Percentiles rank a stretch among this genome's conserved stretches.
These are phyloP conservation scores for Amitus sp. DNA, from an alignment of 2,888 invertebrate species.

Conservation along the genomic window DNA sequence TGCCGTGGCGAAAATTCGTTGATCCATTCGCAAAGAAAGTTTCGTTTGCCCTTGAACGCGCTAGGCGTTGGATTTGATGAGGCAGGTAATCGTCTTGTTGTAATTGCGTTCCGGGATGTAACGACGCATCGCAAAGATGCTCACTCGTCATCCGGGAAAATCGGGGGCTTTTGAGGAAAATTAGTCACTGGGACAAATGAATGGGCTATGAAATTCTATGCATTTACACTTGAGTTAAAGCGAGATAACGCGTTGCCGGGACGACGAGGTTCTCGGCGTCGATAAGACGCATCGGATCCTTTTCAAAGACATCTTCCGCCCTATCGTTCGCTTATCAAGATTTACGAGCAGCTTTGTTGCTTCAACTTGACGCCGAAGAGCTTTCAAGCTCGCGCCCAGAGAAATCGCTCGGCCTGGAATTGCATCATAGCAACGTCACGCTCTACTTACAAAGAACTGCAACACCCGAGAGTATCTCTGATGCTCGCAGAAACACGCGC, in stretches of 20 bases:
- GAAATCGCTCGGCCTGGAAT: conserved; percentile 8
- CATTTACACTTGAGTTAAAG: neutral
- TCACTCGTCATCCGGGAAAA: neutral
- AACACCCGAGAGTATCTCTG: conserved; percentile 4
- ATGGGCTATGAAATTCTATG: conserved; percentile 2
- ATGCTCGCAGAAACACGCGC: conserved; percentile 5
- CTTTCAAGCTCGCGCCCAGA: conserved; percentile 9
- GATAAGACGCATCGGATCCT: conserved; percentile 31
- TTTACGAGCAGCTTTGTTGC: conserved; percentile 39
- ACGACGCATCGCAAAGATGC: neutral
- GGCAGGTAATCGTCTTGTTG: no score
- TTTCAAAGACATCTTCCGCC: conserved; percentile 25
- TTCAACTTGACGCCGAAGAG: conserved; percentile 22
- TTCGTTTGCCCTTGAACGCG: no score
- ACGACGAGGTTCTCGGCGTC: conserved; percentile 21
- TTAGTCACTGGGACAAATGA: neutral
- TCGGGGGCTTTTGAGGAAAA: neutral
- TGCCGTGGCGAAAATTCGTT: no score
- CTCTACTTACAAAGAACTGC: conserved; percentile 12
- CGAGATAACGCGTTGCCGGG: conserved; percentile 21
- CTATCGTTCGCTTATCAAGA: conserved; percentile 41
- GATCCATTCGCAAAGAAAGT: no score
- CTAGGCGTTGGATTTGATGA: no score
- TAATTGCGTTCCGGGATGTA: neutral
- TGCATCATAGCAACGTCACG: conserved; percentile 6